Percentiles rank a stretch among this genome's conserved stretches.
Conservation (phyloP, 2,797 vertebrate species). For the Galagoides demidoff region DNA sequence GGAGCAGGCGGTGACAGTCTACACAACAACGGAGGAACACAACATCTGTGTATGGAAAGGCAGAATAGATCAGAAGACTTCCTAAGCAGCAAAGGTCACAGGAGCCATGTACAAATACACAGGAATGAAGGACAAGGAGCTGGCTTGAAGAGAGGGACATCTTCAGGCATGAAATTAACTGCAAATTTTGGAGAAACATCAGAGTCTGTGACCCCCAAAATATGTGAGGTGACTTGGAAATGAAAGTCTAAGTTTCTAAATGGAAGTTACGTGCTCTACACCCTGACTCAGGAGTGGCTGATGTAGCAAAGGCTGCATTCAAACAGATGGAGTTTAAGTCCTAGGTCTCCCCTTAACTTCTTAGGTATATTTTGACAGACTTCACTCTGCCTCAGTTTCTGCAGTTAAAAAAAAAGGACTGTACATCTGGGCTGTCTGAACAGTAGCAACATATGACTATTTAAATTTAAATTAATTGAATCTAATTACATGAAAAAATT, state of each 20-base stretch:
- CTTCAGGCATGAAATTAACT: not conserved
- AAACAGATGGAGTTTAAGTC: not conserved
- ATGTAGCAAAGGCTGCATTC: not conserved
- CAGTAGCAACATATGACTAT: not conserved
- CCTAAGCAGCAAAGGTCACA: not conserved
- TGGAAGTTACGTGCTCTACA: not conserved
- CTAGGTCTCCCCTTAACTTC: not conserved
- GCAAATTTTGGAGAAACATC: not conserved
- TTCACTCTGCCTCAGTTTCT: not conserved
- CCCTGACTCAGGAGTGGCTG: not conserved
- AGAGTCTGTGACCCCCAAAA: not conserved
- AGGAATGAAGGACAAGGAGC: not conserved
- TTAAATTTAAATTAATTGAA: conserved; percentile 15
- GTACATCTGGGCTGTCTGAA: not conserved
- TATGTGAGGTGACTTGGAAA: not conserved
- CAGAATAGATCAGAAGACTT: not conserved
- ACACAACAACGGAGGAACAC: not conserved
- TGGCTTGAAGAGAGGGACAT: not conserved
- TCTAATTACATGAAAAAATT: not conserved
- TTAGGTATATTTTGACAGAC: not conserved
- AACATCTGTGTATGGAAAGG: not conserved
- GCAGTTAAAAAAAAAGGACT: not conserved
- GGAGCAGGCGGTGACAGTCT: not conserved
- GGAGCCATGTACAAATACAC: not conserved
- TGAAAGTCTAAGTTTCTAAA: not conserved